Evolutionary conservation across 1,140 invertebrate species (phyloP), one percentile per base, ranked within the genome.

Genomic region (Phenacoccus solenopsis): DNA sequence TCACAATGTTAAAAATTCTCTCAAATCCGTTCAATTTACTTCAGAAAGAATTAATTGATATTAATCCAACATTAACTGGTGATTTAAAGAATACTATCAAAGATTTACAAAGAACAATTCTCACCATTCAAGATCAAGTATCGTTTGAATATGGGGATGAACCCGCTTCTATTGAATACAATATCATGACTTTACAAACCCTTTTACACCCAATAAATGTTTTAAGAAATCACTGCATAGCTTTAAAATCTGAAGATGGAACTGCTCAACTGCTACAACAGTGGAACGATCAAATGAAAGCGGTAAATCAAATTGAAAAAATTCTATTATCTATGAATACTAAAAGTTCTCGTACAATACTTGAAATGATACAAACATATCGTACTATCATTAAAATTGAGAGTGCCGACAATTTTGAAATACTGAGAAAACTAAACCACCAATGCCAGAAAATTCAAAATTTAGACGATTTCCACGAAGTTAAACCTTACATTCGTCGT

Each of bases 111-210:
- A 69, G 72, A 67, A 73, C 68, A 56, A 73, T 76, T 69, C 70
- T 74, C 67, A 64, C 73, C 3, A 74, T 76, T 13, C 74, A 75
- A 38, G 73, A 77, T 67, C 73, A 75, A 71, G 71, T 74, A 25
- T 74, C 74, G 0, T 75, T 75, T 69, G 73, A 75, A 70, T 74
- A 74, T 71, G 73, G 73, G 5, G 73, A 74, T 69, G 73, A 76
- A 69, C 73, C 74, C 0, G 61, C 73, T 0, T 69, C 73, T 16
- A 75, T 74, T 27, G 74, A 75, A 57, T 73, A 74, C 13, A 75
- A 74, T 67, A 73, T 75, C 49, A 68, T 70, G 12, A 74, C 72
- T 1, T 57, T 76, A 24, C 72, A 76, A 59, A 74, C 73, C 0
- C 38, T 76, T 28, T 67, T 75, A 1, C 72, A 74, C 28, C 75